phyloP scores from a whole-genome alignment of 2,113 vertebrate species.

The Boleophthalmus pectinirostris region DNA sequence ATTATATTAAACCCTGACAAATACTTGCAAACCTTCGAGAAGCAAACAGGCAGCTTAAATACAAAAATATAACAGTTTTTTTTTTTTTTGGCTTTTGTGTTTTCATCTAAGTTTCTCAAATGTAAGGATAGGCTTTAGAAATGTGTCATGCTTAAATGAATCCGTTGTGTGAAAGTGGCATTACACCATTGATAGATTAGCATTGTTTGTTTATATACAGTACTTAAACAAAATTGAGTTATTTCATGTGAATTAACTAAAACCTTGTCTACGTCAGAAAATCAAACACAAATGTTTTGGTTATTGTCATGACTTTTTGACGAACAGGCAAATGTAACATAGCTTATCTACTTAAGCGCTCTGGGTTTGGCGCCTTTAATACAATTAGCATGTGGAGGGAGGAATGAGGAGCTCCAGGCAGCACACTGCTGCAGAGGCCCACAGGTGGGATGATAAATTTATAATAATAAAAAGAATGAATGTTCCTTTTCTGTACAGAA shows the following conservation, averaged over 20 bases:
- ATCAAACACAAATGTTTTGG: slow-evolving; percentile 88
- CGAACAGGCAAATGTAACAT: slow-evolving; percentile 85
- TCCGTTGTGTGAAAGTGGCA: slow-evolving; percentile 87
- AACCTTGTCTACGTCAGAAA: slow-evolving; percentile 69
- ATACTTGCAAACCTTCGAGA: slow-evolving; percentile 40
- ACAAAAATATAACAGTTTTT: slow-evolving; percentile 70
- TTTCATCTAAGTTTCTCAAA: slow-evolving; percentile 67
- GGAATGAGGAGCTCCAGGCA: slow-evolving; percentile 74
- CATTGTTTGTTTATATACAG: slow-evolving; percentile 71
- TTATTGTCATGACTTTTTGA: slow-evolving; percentile 89
- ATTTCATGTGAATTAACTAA: slow-evolving; percentile 55
- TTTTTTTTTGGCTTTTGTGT: slow-evolving; percentile 38
- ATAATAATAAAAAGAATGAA: slow-evolving; percentile 74
- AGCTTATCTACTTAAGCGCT: slow-evolving; percentile 70
- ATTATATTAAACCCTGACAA: slow-evolving; percentile 16
- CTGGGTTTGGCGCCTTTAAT: slow-evolving; percentile 48
- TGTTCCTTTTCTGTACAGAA: slow-evolving; percentile 97
- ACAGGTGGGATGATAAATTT: slow-evolving; percentile 72
- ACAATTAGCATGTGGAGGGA: slow-evolving; percentile 61
- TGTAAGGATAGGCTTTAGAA: slow-evolving; percentile 85
- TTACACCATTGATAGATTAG: slow-evolving; percentile 85
- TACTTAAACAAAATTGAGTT: slow-evolving; percentile 63
- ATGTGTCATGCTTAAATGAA: slow-evolving; percentile 92
- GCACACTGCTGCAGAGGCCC: slow-evolving; percentile 87
- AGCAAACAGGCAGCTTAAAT: slow-evolving; percentile 60